A percentile compares a stretch with the other conserved stretches of the same genome.
phyloP scores from a whole-genome alignment of 2,888 invertebrate species.

The Diarsia brunnea region DNA sequence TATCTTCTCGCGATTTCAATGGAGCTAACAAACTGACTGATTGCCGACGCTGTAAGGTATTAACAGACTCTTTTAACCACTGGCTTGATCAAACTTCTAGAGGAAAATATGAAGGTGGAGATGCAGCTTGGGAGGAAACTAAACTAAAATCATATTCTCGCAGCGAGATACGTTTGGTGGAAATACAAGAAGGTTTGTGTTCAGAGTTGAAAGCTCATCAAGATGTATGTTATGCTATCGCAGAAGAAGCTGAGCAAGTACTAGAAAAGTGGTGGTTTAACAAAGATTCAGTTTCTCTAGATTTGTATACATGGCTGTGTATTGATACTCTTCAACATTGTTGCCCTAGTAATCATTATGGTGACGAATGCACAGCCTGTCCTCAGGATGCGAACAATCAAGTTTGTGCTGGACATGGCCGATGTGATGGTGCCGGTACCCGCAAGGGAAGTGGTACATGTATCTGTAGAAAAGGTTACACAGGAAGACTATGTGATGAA shows the following conservation, averaged over 20 bases:
- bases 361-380: slow-evolving; percentile 94
- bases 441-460: slow-evolving; percentile 98
- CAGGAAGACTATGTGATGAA: slow-evolving; percentile 93
- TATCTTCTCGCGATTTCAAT: slow-evolving; percentile 59
- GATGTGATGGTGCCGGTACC: slow-evolving; percentile 96
- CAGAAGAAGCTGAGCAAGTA: slow-evolving; percentile 94
- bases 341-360: slow-evolving; percentile 96
- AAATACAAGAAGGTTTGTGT: slow-evolving; percentile 97
- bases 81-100: slow-evolving; percentile 95
- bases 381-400: slow-evolving; percentile 87
- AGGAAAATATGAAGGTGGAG: slow-evolving; percentile 97
- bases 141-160: slow-evolving; percentile 95
- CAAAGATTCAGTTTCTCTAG: slow-evolving; percentile 85
- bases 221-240: slow-evolving; percentile 95
- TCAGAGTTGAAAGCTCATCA: slow-evolving; percentile 92
- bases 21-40: slow-evolving; percentile 69
- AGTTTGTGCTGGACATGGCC: slow-evolving; percentile 95
- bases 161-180: slow-evolving; percentile 97
- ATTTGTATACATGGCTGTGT: slow-evolving; percentile 93
- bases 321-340: slow-evolving; percentile 94
- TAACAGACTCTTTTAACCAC: slow-evolving; percentile 94
- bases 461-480: slow-evolving; percentile 95
- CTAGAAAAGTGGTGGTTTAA: slow-evolving; percentile 98
- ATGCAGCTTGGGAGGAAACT: slow-evolving; percentile 98
- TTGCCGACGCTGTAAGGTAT: slow-evolving; percentile 94